Evolutionary conservation across 2,888 invertebrate genomes (phyloP), one percentile per base, ranked within the genome.

Genomic region (Agrochola lychnidis): DNA sequence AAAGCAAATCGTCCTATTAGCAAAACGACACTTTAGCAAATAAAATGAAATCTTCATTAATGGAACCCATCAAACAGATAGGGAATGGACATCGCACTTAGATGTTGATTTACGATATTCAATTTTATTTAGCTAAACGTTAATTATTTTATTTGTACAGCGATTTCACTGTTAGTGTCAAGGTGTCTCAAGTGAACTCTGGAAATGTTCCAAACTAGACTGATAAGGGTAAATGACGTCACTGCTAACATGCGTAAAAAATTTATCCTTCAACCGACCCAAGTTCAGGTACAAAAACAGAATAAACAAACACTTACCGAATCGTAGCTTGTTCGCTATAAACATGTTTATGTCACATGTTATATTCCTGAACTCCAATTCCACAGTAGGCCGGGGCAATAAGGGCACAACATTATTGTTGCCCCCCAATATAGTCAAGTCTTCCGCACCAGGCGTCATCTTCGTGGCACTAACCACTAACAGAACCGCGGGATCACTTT

Each of bases 291-390:
- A 84, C 30, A 5, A 30, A 53, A 56, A 36, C 16, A 36, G 10
- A 45, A 69, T 66, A 25, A 51, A 45, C 3, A 71, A 67, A 76
- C 36, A 96, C 97, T 97, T 90, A 98, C 98, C 97, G 85, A 97
- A 95, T 82, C 96, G 94, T n/a, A 97, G 91, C 86, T 97, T 97
- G 59, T 94, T 94, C 63, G 97, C 87, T 48, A 95, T 96, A 93
- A 98, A 97, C 66, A 96, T 95, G 83, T 96, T 97, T 53, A 98
- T 96, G 9, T 96, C 93, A 89, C 98, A 98, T 1, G 97, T 97
- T 53, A 98, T 96, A 89, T 98, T 97, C 76, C 96, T 97, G 91
- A 98, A 98, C 82, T 97, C 97, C 74, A 98, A 93, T 85, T 98
- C 97, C 76, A 98, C 97, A 19, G 97, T 97, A 63, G 97, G 97